Base-by-base conservation (phyloP, 1,140 invertebrate genomes). In the Argopecten irradians region DNA sequence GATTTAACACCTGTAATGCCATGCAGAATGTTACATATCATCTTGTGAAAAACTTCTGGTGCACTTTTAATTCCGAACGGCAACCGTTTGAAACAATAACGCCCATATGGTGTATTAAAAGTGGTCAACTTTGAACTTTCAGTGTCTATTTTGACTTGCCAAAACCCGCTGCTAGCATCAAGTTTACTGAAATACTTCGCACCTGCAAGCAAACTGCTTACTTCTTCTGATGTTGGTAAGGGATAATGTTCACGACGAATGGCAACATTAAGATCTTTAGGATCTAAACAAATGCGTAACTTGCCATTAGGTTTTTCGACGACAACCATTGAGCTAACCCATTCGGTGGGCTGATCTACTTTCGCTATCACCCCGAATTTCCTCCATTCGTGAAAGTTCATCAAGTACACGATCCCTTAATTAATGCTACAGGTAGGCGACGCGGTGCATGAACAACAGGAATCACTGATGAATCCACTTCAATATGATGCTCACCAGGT, bases 261-360 rank as follows among this genome's bases (percentile, higher is more conserved):
- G 43, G 83, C 87, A 8, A 11, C 11, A 71, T 88, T 85, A 28
- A 88, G 71, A 35, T 88, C 43, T n/a, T 35, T 34, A 7, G 83
- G 84, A 71, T 88, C 84, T 33, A 82, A 34, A 82, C 87, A 88
- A 85, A 85, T 85, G 34, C 84, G 19, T 35, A 85, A 7, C 28
- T 85, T 82, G 11, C 87, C 87, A 71, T 36, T 85, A 34, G 28
- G 41, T 71, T 88, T 88, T 55, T 55, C 19, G 9, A 85, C 83
- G 32, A 85, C 71, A 41, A 35, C 84, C 19, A 88, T 85, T 13
- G 43, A 22, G 34, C 71, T 88, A 19, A 88, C 84, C 87, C 87
- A 88, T 36, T 84, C 46, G 2, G 87, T 85, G 16, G 84, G 83
- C 35, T 85, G 33, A 14, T 46, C 46, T 22, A 71, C 41, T 32